Evolutionary conservation across 2,888 invertebrate genomes (phyloP).

Genomic region (Tenthredo livida): DNA sequence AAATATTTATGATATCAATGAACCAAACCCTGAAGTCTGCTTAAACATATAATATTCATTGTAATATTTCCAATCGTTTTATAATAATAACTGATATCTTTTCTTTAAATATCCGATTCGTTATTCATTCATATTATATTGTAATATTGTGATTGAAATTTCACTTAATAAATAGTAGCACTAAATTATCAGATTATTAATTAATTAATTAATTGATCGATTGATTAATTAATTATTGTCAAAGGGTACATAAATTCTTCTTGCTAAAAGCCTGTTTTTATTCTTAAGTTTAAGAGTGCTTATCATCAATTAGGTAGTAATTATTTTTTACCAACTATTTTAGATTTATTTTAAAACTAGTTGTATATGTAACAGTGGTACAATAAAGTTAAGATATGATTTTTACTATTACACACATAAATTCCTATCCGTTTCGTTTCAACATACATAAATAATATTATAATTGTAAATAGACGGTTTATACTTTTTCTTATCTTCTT

Average conservation of each 20-base stretch:
- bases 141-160: neutral
- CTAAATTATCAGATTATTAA: neutral
- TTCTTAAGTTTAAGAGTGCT: constrained; percentile 23
- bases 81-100: neutral
- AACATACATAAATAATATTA: neutral
- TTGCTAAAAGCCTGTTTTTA: constrained; percentile 29
- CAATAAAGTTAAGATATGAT: constrained; percentile 43
- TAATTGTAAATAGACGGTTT: constrained; percentile 25
- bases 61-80: neutral
- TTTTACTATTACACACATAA: constrained; percentile 18
- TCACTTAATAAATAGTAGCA: constrained; percentile 28
- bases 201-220: no score
- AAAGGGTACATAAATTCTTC: constrained; percentile 1
- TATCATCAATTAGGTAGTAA: constrained; percentile 37
- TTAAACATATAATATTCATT: constrained; percentile 8
- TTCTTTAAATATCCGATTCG: neutral
- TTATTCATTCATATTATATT: neutral
- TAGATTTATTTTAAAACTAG: constrained; percentile 48
- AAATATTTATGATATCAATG: neutral
- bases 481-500: neutral
- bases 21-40: constrained; percentile 25
- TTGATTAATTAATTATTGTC: neutral
- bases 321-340: constrained; percentile 43
- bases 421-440: constrained; percentile 2
- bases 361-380: constrained; percentile 39